Evolutionary conservation across 2,113 vertebrate genomes (phyloP), one percentile per base, ranked within the genome.

Genomic region (Monopterus albus): DNA sequence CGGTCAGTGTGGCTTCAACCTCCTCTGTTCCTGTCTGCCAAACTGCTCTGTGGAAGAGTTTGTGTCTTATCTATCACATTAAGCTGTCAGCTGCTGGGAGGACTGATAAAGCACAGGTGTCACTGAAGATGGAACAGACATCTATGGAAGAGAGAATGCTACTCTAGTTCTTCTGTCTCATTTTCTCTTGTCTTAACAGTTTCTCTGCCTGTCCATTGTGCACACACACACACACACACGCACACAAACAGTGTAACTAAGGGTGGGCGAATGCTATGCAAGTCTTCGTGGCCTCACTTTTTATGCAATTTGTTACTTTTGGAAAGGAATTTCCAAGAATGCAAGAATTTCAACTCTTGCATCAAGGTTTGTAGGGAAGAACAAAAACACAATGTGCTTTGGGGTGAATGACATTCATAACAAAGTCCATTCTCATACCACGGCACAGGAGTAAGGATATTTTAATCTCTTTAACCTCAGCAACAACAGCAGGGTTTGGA

Each of bases 61-160:
- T 50, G 55, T 6, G 59, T 3, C 17, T 5, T 17, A 51, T 56
- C 36, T 47, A 35, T 84, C 79, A 83, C 81, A 66, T 36, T 43
- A 23, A 65, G 56, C 39, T 74, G 73, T 77, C 81, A 73, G 71
- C 68, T 78, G 71, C 61, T 75, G 62, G 33, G 78, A 72, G 25
- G 58, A 29, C 67, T 64, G 36, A 82, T 81, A 68, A 75, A 86
- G 62, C 63, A 28, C 56, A 75, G 46, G 82, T 71, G 80, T 53
- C 10, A 15, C 61, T 70, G 50, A 82, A 70, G 40, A 79, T 46
- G 55, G 42, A 72, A n/a, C 67, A 74, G 64, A 28, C 15, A 9
- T 66, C 31, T 18, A 33, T n/a, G n/a, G 20, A 72, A 62, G 45
- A 74, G 25, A 49, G n/a, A 74, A 50, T 26, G 18, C 43, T n/a